Evolutionary conservation across 2,888 invertebrate species (phyloP), one percentile per base, ranked within the genome.

Genomic region (Pharmacophagus antenor): DNA sequence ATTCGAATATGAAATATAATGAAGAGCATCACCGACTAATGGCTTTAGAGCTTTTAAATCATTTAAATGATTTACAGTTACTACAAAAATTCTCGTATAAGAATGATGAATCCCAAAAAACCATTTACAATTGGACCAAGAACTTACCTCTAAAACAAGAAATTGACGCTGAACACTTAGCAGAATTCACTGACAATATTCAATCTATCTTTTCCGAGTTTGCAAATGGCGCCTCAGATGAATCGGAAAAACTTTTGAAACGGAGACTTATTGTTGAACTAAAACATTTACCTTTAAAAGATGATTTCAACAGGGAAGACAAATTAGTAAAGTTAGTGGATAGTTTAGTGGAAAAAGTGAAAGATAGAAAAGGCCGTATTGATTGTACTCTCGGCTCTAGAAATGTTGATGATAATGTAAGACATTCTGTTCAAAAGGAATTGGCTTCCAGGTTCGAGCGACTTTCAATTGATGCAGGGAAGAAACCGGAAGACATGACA

Each of bases 21-120:
- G 37, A 50, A 15, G 54, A 44, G 20, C 50, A 60, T 17, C 54
- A 60, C 12, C 27, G 31, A 10, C 55, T 50, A 20, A 23, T 50
- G 15, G 54, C 59, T 12, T 10, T 44, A 23, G 59, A 60, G 18
- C 44, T 60, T 8, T 50, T 60, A 10, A 60, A 60, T 31, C 31
- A 55, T 50, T 50, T 60, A 50, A 55, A 50, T 23, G 31, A 31
- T 22, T 21, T 51, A 31, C n/a, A 22, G 1, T 18, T 31, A 4
- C 27, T 50, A 18, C 18, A 21, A 41, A 46, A 46, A 2, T 12
- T 31, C 10, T 27, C 23, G 37, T 18, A 46, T 20, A 44, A 44
- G 15, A 18, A 50, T 7, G 23, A 12, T 20, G 51, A 46, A 46
- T 20, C 37, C 7, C 31, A 55, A 41, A 37, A 20, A 18, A 46